Evolutionary conservation across 2,797 vertebrate species (phyloP).

Genomic region (Serranus cabrilla): DNA sequence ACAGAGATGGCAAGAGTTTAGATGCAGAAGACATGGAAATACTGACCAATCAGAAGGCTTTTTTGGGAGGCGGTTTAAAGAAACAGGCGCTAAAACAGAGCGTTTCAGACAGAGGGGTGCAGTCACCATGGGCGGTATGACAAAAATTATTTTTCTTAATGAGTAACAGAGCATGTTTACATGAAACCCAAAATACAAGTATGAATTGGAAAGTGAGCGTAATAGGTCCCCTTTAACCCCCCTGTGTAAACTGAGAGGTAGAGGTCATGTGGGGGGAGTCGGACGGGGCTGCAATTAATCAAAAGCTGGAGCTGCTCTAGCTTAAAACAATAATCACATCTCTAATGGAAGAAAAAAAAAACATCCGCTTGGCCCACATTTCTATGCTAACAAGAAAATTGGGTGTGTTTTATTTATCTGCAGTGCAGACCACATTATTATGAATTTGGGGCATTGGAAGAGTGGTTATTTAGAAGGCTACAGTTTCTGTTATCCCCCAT

Average conservation of each 20-base stretch:
- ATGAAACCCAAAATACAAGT: no score
- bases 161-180: no score
- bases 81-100: no score
- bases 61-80: no score
- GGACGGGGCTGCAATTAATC: conserved; percentile 29
- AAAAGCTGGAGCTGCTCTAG: conserved; percentile 25
- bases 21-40: no score
- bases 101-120: no score
- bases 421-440: conserved; percentile 61
- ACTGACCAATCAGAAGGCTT: no score
- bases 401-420: conserved; percentile 71
- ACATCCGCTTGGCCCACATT: conserved; percentile 61
- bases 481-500: conserved; percentile 50
- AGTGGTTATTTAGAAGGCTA: conserved; percentile 55
- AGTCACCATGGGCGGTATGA: no score
- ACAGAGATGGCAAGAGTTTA: no score
- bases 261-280: conserved; percentile 41
- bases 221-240: conserved; percentile 23
- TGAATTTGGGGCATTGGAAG: conserved; percentile 69
- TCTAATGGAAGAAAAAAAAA: conserved; percentile 14
- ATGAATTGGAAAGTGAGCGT: no score
- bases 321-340: conserved; percentile 68
- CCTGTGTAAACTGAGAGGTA: conserved; percentile 67
- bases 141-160: no score
- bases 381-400: conserved; percentile 57